phyloP scores from a whole-genome alignment of 2,113 vertebrate genomes.

The Salvelinus namaycush region DNA sequence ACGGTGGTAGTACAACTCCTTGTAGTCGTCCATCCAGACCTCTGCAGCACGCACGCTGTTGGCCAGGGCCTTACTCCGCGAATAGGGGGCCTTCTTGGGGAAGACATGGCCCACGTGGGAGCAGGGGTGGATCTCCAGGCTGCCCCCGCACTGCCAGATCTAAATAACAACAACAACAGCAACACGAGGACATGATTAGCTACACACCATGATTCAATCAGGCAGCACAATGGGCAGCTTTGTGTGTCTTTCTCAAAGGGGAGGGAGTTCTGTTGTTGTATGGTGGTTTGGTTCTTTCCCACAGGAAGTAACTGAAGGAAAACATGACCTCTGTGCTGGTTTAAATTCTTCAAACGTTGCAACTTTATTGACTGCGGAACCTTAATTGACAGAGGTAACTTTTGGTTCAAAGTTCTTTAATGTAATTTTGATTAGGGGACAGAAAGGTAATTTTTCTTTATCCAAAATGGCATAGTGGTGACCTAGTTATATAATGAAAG shows the following conservation, averaged over 20 bases:
- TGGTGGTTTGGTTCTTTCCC: conserved; percentile 9
- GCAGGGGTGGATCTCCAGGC: conserved; percentile 92
- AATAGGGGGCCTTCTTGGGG: conserved; percentile 94
- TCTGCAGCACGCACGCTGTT: conserved; percentile 94
- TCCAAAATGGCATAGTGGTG: too few relatives aligned
- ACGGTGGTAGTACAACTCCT: conserved; percentile 92
- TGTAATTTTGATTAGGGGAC: neutral
- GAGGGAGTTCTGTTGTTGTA: conserved; percentile 11
- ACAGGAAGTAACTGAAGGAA: neutral
- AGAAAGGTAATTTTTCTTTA: too few relatives aligned
- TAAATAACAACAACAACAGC: conserved; percentile 53
- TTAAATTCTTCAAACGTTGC: too few relatives aligned
- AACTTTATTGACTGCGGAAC: too few relatives aligned
- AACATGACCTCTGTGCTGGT: neutral
- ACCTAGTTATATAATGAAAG: too few relatives aligned
- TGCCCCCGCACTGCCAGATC: conserved; percentile 99
- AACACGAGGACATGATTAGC: conserved; percentile 36
- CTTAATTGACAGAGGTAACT: too few relatives aligned
- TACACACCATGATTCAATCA: conserved; percentile 28
- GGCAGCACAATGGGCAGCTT: conserved; percentile 29
- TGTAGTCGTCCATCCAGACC: conserved; percentile 97
- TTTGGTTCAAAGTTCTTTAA: too few relatives aligned
- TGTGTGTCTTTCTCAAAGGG: conserved; percentile 15
- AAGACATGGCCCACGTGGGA: conserved; percentile 97
- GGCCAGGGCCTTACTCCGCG: conserved; percentile 88